Percentiles rank a stretch among this genome's conserved stretches.
phyloP scores from a whole-genome alignment of 1,140 invertebrate species.

The Drosophila insularis region DNA sequence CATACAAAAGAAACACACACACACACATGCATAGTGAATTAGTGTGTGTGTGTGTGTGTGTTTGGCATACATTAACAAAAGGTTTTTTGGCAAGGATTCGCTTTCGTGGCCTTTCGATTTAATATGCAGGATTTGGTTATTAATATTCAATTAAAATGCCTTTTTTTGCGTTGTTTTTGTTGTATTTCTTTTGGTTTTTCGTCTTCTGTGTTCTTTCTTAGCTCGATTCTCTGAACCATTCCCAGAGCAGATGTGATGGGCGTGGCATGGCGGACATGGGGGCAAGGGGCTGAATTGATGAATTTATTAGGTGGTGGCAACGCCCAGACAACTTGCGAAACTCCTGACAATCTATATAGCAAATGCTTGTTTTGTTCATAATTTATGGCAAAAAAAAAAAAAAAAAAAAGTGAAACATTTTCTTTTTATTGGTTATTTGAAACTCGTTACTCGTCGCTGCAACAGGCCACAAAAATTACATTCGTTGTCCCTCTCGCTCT shows the following conservation, averaged over 20 bases:
- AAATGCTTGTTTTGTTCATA: conserved; percentile 19
- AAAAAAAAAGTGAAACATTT: neutral
- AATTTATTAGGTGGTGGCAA: conserved; percentile 50
- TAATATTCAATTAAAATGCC: conserved; percentile 64
- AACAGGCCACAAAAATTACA: neutral
- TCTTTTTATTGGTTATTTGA: neutral
- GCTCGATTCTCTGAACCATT: neutral
- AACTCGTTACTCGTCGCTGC: neutral
- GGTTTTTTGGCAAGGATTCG: conserved; percentile 36
- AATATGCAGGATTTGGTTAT: conserved; percentile 66
- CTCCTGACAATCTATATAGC: neutral
- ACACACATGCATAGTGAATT: conserved; percentile 18
- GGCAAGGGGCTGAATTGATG: conserved; percentile 41
- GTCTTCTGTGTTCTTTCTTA: conserved; percentile 11
- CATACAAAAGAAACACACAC: conserved; percentile 6
- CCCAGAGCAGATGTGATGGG: neutral
- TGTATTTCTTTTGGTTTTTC: conserved; percentile 33
- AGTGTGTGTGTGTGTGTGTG: conserved; percentile 7
- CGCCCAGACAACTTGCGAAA: conserved; percentile 28
- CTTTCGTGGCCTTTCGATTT: conserved; percentile 41
- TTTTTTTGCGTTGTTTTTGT: neutral
- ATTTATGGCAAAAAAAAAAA: conserved; percentile 39
- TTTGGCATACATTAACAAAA: conserved; percentile 54
- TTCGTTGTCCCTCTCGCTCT: no score
- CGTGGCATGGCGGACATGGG: neutral